Conservation (phyloP, 2,888 invertebrate species). For the Caenorhabditis drosophilae region DNA sequence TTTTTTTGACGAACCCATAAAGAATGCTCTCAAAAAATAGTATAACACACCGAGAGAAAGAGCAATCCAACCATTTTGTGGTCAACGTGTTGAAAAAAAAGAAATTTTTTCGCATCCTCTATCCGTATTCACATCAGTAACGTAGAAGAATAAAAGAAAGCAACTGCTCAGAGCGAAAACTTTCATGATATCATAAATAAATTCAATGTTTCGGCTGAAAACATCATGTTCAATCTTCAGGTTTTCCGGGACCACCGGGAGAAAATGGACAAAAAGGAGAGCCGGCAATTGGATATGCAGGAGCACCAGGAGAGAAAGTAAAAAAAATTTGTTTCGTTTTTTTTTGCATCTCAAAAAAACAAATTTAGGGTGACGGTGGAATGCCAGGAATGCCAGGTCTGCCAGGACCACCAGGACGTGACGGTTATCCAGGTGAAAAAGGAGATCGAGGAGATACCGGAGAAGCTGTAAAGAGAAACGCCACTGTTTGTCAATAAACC, state of each 20-base stretch:
- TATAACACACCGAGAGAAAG: too few species aligned
- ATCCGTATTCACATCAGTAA: too few species aligned
- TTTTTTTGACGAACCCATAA: too few species aligned
- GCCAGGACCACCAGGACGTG: slow-evolving; percentile 68
- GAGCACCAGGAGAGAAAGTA: slow-evolving; percentile 75
- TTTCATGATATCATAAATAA: neutral
- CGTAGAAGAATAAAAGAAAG: too few species aligned
- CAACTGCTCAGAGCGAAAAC: slow-evolving; percentile 41
- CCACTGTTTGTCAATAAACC: too few species aligned
- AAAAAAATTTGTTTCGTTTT: neutral
- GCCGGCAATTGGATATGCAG: slow-evolving; percentile 68
- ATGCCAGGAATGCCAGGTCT: slow-evolving; percentile 76
- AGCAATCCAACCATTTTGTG: too few species aligned
- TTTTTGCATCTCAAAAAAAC: neutral
- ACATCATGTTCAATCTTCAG: too few species aligned
- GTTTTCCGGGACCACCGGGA: slow-evolving; percentile 73
- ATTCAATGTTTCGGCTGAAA: too few species aligned
- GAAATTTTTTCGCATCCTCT: too few species aligned
- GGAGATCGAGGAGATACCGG: slow-evolving; percentile 69
- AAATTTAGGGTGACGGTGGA: slow-evolving; percentile 72
- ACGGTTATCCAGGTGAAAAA: slow-evolving; percentile 69
- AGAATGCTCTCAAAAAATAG: too few species aligned
- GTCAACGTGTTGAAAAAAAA: too few species aligned
- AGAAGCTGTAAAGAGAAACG: slow-evolving; percentile 59
- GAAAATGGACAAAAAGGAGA: slow-evolving; percentile 67